Conservation (phyloP, 2,113 vertebrate genomes). For the Brachionichthys hirsutus region DNA sequence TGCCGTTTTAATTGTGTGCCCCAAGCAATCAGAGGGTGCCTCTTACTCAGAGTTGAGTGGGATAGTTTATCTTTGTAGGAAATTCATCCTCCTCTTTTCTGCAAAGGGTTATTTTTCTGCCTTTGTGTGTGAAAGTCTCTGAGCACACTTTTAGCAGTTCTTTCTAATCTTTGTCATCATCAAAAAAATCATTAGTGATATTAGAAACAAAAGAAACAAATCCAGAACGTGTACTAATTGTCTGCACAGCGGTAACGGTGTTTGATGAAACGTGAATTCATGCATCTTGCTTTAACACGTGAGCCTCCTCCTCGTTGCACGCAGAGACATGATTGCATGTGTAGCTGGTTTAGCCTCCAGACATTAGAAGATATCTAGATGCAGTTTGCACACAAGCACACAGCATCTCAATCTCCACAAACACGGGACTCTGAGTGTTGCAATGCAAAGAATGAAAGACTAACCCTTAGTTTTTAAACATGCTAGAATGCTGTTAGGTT, state of each 20-base stretch:
- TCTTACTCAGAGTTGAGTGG: constrained; percentile 6
- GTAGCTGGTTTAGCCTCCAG: constrained; percentile 40
- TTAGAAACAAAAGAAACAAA: neutral
- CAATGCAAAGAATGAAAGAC: constrained; percentile 8
- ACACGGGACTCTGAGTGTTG: neutral
- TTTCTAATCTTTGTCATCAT: too few relatives aligned
- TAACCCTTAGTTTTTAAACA: constrained; percentile 43
- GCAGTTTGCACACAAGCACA: constrained; percentile 8
- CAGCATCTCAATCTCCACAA: constrained; percentile 4
- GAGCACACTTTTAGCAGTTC: neutral
- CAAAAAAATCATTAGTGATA: too few relatives aligned
- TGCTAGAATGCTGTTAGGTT: constrained; percentile 12
- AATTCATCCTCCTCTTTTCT: constrained; percentile 8
- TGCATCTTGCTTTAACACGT: constrained; percentile 14
- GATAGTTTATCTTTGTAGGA: neutral
- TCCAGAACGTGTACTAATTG: neutral
- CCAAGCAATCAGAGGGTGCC: neutral
- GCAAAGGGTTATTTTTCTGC: neutral
- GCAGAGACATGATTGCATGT: constrained; percentile 38
- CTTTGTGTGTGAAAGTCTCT: neutral
- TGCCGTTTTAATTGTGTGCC: constrained; percentile 33
- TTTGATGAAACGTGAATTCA: neutral
- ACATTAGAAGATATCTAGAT: constrained; percentile 13
- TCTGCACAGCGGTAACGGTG: neutral
- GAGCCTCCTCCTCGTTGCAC: constrained; percentile 23